Evolutionary conservation across 2,888 invertebrate genomes (phyloP).

Genomic region (Sthenelais limicola): DNA sequence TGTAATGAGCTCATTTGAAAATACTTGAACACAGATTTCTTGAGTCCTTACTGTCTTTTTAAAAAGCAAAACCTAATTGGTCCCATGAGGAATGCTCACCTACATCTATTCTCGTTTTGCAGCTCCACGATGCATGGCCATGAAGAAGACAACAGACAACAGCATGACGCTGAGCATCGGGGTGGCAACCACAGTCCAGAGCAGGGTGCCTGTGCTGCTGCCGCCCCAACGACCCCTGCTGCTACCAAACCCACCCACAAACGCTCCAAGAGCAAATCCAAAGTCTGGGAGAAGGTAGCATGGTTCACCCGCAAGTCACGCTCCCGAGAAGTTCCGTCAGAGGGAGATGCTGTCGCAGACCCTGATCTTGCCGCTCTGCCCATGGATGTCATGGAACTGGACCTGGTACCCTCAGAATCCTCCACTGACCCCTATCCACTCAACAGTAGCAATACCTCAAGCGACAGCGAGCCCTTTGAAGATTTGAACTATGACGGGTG

Average conservation of each 20-base stretch:
- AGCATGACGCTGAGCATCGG: not conserved
- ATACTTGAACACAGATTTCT: no score
- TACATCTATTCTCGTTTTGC: no score
- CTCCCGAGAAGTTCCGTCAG: slow-evolving; percentile 27
- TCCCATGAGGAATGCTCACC: no score
- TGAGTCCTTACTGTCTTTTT: no score
- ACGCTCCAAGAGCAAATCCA: slow-evolving; percentile 37
- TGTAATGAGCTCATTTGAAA: no score
- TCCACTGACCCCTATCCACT: slow-evolving; percentile 34
- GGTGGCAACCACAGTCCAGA: no score
- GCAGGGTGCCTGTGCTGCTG: slow-evolving; percentile 28
- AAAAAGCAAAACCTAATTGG: no score
- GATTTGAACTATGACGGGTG: slow-evolving; percentile 32
- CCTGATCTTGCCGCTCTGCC: slow-evolving; percentile 35
- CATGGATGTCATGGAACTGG: slow-evolving; percentile 26
- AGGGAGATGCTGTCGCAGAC: slow-evolving; percentile 20
- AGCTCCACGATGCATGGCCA: no score
- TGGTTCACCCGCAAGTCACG: slow-evolving; percentile 40
- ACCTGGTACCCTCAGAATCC: slow-evolving; percentile 31
- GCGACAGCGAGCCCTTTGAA: slow-evolving; percentile 36
- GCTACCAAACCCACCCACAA: slow-evolving; percentile 41
- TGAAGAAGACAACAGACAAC: slow-evolving; percentile 4
- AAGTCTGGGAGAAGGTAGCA: slow-evolving; percentile 43
- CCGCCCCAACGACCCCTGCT: no score
- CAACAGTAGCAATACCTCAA: slow-evolving; percentile 37